Conservation (phyloP, 2,888 invertebrate genomes). For the Strigamia maritima region DNA sequence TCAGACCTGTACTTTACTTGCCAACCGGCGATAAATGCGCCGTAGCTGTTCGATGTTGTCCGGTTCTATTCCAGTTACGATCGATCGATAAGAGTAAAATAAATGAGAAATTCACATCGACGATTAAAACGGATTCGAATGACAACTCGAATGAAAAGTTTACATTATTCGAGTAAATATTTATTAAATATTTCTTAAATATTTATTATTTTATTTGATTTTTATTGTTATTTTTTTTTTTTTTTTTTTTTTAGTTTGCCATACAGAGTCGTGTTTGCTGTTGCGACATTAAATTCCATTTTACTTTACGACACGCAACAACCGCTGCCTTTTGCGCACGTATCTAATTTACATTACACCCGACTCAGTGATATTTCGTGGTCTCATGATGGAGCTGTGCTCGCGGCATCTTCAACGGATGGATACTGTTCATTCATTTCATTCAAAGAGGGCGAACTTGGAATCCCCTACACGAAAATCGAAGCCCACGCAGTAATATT, state of each 20-base stretch:
- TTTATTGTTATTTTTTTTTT: too few species aligned
- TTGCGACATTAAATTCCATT: constrained; percentile 80
- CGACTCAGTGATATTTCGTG: constrained; percentile 70
- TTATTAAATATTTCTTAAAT: too few species aligned
- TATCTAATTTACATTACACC: constrained; percentile 86
- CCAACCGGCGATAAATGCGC: constrained; percentile 78
- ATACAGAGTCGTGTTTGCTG: constrained; percentile 83
- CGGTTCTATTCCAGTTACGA: constrained; percentile 65
- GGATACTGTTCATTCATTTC: constrained; percentile 81
- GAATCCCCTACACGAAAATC: constrained; percentile 56
- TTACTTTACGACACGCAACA: constrained; percentile 86
- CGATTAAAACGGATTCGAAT: too few species aligned
- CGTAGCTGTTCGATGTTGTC: constrained; percentile 78
- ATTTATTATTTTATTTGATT: too few species aligned
- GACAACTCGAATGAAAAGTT: too few species aligned
- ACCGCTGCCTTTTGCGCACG: constrained; percentile 69
- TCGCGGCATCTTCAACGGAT: constrained; percentile 70
- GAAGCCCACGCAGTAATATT: too few species aligned
- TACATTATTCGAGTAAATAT: too few species aligned
- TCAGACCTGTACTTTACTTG: constrained; percentile 71
- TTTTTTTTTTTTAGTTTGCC: constrained; percentile 57
- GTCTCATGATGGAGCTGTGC: too few species aligned
- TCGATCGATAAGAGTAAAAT: constrained; percentile 35
- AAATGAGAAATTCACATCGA: too few species aligned
- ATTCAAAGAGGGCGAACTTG: constrained; percentile 72